Evolutionary conservation across 2,113 vertebrate genomes (phyloP).

Genomic region (Thomomys bottae): DNA sequence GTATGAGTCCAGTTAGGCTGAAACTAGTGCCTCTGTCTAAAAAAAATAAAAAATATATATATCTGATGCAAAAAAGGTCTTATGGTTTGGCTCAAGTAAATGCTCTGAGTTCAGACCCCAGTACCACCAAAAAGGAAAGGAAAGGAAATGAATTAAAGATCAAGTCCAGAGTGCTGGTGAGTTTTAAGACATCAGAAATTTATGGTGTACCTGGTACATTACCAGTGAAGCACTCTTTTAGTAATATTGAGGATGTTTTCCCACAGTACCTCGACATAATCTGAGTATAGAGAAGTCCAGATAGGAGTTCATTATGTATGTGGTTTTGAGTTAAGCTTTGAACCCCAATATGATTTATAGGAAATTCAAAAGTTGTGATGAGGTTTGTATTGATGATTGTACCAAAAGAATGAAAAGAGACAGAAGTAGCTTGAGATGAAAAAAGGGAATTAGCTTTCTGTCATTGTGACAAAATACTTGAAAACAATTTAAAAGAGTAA

Average conservation of each 20-base stretch:
- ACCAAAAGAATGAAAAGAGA: not conserved
- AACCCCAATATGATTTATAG: not conserved
- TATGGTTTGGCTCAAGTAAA: too few relatives aligned
- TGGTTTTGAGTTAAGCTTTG: not conserved
- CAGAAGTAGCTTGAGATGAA: slow-evolving; percentile 35
- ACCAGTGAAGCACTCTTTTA: not conserved
- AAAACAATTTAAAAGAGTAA: not conserved
- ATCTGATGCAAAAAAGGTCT: too few relatives aligned
- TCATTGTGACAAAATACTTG: not conserved
- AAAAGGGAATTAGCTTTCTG: not conserved
- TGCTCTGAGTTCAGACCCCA: too few relatives aligned
- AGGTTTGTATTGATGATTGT: slow-evolving; percentile 19
- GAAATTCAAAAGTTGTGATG: slow-evolving; percentile 11
- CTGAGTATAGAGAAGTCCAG: not conserved
- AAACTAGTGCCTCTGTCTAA: too few relatives aligned
- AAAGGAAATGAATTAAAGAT: too few relatives aligned
- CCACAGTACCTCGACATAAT: not conserved
- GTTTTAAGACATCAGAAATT: slow-evolving; percentile 13
- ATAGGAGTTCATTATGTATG: not conserved
- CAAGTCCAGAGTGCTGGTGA: not conserved
- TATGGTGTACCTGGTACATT: not conserved
- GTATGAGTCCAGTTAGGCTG: too few relatives aligned
- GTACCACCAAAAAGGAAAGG: too few relatives aligned
- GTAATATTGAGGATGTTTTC: not conserved
- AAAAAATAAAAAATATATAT: too few relatives aligned